Percentiles rank a stretch among this genome's conserved stretches.
Evolutionary conservation across 2,888 invertebrate genomes (phyloP).

Genomic region (Teleiodes luculella): DNA sequence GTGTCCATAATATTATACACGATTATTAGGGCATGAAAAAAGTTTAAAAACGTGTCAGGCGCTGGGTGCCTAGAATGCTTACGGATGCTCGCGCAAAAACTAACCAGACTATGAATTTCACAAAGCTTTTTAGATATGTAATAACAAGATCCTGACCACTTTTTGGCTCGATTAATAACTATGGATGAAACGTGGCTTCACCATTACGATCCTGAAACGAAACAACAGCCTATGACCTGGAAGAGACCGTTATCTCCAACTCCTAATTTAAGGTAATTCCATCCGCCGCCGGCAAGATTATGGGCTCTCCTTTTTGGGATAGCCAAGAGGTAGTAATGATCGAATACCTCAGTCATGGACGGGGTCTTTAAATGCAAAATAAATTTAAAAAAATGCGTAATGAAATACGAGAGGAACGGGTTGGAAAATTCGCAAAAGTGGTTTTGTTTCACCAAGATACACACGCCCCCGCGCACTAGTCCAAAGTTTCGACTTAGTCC

Average conservation of each 20-base stretch:
- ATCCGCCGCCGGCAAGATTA: constrained; percentile 15
- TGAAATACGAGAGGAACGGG: constrained; percentile 18
- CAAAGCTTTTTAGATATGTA: constrained; percentile 12
- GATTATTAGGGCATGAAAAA: too few species aligned
- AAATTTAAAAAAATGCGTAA: constrained; percentile 17
- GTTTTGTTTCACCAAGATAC: constrained; percentile 17
- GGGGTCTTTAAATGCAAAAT: constrained; percentile 9
- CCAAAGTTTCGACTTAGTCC: constrained; percentile 11
- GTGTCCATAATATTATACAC: too few species aligned
- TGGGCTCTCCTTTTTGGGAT: constrained; percentile 4
- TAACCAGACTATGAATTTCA: constrained; percentile 13
- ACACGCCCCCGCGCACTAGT: constrained; percentile 13
- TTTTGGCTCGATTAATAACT: constrained; percentile 12
- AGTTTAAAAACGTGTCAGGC: too few species aligned
- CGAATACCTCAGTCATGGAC: constrained; percentile 13
- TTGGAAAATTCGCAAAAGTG: constrained; percentile 12
- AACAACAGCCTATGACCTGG: constrained; percentile 22
- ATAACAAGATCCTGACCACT: constrained; percentile 11
- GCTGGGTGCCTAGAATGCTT: too few species aligned
- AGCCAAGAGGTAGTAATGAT: constrained; percentile 11
- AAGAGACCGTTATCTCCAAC: constrained; percentile 16
- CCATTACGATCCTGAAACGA: constrained; percentile 22
- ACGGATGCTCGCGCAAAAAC: constrained; percentile 12
- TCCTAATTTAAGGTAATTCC: constrained; percentile 20
- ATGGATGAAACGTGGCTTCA: constrained; percentile 8